Evolutionary conservation across 2,888 invertebrate species (phyloP), one percentile per base, ranked within the genome.

Genomic region (Synergus gifuensis): DNA sequence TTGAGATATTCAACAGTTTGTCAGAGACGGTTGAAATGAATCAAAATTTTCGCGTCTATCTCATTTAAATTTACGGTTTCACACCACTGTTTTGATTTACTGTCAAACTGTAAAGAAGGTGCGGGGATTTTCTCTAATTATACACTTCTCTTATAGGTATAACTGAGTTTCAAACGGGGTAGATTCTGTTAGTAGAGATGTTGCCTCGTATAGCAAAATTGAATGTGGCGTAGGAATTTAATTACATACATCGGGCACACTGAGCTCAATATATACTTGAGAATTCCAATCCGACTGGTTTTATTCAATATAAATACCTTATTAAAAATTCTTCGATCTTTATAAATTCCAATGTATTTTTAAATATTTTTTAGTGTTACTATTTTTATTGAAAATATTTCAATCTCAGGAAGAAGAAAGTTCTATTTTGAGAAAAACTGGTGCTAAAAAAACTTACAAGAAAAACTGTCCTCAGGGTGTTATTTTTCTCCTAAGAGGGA

Each of bases 261-360:
- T 67, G 16, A 69, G 16, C 46, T 69, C 69, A 69, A 69, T 69
- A 69, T 69, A 28, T 49, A 49, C 69, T 69, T 69, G 46, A 69
- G 69, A 49, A 69, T 69, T 69, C 46, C 28, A 22, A 46, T 44
- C 49, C 16, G 46, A 4, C 22, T 44, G 14, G 46, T 49, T 22
- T 69, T 16, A 46, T 42, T 22, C n/a, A 14, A 69, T 69, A 46
- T 44, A 14, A 2, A 36, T 28, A 22, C 22, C 28, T 9, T 8
- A 16, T 69, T 18, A 44, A 22, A 69, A 49, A 49, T 69, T 49
- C 46, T 14, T 16, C 2, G n/a, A 46, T 18, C 28, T 49, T 46
- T 28, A 49, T 3, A n/a, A 46, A 69, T 28, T 69, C 28, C 28
- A 28, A 28, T 49, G 36, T 36, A 5, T 36, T 36, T 36, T 36